A percentile compares a stretch with the other conserved stretches of the same genome.
phyloP scores from a whole-genome alignment of 2,888 invertebrate species.

The Leucophenga maculata region DNA sequence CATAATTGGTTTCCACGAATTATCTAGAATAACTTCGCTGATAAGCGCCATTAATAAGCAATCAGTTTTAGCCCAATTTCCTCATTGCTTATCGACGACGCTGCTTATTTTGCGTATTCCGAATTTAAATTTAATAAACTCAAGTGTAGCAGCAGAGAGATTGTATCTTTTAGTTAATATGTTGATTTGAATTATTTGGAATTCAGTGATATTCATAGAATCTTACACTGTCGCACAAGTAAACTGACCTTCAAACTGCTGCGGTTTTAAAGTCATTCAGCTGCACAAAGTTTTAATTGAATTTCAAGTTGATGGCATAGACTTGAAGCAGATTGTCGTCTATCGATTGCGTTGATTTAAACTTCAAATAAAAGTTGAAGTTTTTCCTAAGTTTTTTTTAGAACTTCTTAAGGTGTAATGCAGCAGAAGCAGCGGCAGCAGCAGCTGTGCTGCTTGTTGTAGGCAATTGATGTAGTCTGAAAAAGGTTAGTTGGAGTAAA shows the following conservation, averaged over 20 bases:
- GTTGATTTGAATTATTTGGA: background rate
- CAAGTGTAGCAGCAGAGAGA: background rate
- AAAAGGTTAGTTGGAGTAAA: background rate
- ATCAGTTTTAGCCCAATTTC: slow-evolving; percentile 10
- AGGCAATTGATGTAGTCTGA: no score
- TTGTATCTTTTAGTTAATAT: background rate
- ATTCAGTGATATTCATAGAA: background rate
- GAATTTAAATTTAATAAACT: no score
- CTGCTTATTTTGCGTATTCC: background rate
- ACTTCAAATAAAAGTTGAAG: slow-evolving; percentile 39
- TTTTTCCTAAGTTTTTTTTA: no score
- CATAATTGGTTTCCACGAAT: background rate
- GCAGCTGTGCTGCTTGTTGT: no score
- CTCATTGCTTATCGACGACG: background rate
- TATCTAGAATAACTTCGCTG: background rate
- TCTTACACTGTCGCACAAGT: background rate
- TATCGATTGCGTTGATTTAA: slow-evolving; percentile 60
- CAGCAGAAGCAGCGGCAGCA: no score
- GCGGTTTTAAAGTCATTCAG: background rate
- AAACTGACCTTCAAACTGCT: background rate
- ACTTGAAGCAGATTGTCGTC: slow-evolving; percentile 38
- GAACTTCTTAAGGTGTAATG: no score
- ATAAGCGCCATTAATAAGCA: background rate
- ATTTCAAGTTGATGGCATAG: slow-evolving; percentile 41
- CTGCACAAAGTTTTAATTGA: slow-evolving; percentile 56